Base-by-base conservation (phyloP, 1,140 invertebrate species). In the Microplitis demolitor region DNA sequence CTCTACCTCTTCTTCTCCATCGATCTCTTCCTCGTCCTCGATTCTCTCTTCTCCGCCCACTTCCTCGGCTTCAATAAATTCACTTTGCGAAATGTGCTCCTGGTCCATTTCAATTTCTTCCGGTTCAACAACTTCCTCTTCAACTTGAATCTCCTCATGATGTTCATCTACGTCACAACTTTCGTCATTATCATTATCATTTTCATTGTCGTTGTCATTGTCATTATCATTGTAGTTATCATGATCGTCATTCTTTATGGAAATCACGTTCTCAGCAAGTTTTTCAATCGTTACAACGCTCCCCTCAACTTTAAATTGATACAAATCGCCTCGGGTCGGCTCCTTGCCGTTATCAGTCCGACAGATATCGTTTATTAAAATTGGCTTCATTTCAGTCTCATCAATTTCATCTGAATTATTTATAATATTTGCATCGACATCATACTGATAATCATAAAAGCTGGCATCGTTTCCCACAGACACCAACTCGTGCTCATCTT, bases 291-390 rank as follows among this genome's bases (percentile, higher is more conserved):
- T 78, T 0, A 84, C 82, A 16, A 74, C 76, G 31, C 75, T 74
- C 0, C 78, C 83, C 3, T 84, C 77, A 4, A 84, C 69, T 37
- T 84, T 85, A 0, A 84, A 78, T 34, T 84, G 77, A 13, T 83
- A 84, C 5, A 83, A 35, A 56, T 84, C 74, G 0, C 79, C 79
- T 1, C 0, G 58, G 11, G 31, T 68, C 13, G 58, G 56, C 66
- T 24, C 71, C 50, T 11, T 68, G 67, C n/a, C 14, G 16, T 9
- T 9, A 0, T 1, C 63, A 0, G 13, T 3, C 2, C 76, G 66
- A 0, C 34, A 69, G 16, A 66, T 70, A 3, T 78, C 79, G 37
- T 82, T 83, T 5, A 78, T 6, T 0, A 74, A 56, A 13, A 77
- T 74, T 0, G 78, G 75, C 24, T 81, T 82, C 0, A 69, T 5